Conservation (phyloP, 2,888 invertebrate genomes). For the Lasioglossum lativentre region DNA sequence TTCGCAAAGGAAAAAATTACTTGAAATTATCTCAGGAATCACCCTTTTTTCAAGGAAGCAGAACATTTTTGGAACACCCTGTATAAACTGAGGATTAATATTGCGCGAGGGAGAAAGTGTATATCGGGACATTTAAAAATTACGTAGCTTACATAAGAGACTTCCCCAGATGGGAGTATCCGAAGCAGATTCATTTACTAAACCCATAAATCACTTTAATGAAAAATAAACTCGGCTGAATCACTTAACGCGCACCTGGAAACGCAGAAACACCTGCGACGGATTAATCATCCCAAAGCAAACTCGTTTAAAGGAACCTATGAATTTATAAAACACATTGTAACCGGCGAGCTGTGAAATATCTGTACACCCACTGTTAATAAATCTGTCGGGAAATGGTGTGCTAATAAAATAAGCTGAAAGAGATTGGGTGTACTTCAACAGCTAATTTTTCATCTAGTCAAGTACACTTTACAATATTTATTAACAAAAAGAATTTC, state of each 20-base stretch:
- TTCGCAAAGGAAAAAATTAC: too few species aligned
- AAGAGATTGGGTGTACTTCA: not conserved
- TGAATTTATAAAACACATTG: not conserved
- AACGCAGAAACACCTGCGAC: slow-evolving; percentile 49
- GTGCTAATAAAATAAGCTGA: not conserved
- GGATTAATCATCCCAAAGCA: slow-evolving; percentile 35
- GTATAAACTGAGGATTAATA: not conserved
- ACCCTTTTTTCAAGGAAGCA: too few species aligned
- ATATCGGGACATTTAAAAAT: not conserved
- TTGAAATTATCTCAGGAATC: too few species aligned
- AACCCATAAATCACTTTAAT: not conserved
- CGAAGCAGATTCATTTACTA: not conserved
- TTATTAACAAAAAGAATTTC: not conserved
- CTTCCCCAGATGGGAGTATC: not conserved
- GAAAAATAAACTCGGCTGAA: slow-evolving; percentile 11
- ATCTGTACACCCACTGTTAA: not conserved
- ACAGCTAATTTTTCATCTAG: not conserved
- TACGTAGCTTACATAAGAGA: not conserved
- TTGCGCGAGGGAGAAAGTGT: not conserved
- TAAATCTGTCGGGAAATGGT: not conserved
- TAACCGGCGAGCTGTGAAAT: not conserved
- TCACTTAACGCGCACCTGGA: slow-evolving; percentile 34
- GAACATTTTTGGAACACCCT: too few species aligned
- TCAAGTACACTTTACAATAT: not conserved
- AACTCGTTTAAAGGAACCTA: slow-evolving; percentile 6